Percentiles rank a stretch among this genome's conserved stretches.
Evolutionary conservation across 2,888 invertebrate genomes (phyloP).

Genomic region (Cataglyphis livida): DNA sequence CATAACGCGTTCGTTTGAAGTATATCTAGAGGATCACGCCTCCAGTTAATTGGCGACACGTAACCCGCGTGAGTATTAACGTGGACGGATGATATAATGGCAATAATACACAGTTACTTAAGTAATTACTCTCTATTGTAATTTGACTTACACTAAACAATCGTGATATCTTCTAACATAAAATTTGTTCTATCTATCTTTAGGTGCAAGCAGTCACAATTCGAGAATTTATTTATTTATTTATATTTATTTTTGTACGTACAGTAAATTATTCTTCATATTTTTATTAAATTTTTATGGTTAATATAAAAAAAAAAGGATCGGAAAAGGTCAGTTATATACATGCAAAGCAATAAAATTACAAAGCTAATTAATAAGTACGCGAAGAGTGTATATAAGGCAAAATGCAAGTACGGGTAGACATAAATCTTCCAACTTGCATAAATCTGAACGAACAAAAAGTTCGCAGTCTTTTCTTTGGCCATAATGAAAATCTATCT

Average conservation of each 20-base stretch:
- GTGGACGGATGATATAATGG: slow-evolving; percentile 39
- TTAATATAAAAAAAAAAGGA: background rate
- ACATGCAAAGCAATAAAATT: background rate
- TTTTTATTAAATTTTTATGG: background rate
- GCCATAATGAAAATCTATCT: background rate
- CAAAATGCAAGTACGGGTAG: background rate
- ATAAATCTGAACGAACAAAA: background rate
- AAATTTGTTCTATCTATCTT: background rate
- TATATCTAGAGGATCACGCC: slow-evolving; percentile 36
- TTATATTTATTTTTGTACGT: background rate
- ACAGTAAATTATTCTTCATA: background rate
- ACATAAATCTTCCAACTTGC: background rate
- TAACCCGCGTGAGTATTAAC: slow-evolving; percentile 50
- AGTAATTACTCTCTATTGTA: slow-evolving; percentile 58
- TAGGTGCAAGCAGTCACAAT: background rate
- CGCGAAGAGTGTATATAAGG: background rate
- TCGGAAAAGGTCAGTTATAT: background rate
- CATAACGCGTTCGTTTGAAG: slow-evolving; percentile 46
- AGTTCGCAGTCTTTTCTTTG: background rate
- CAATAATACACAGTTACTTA: slow-evolving; percentile 58
- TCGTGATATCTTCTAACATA: slow-evolving; percentile 20
- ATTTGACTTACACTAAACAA: slow-evolving; percentile 57
- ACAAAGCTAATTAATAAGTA: background rate
- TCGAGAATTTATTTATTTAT: background rate
- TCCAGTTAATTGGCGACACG: slow-evolving; percentile 52